phyloP scores from a whole-genome alignment of 2,113 vertebrate genomes.

The Leiothrix lutea region DNA sequence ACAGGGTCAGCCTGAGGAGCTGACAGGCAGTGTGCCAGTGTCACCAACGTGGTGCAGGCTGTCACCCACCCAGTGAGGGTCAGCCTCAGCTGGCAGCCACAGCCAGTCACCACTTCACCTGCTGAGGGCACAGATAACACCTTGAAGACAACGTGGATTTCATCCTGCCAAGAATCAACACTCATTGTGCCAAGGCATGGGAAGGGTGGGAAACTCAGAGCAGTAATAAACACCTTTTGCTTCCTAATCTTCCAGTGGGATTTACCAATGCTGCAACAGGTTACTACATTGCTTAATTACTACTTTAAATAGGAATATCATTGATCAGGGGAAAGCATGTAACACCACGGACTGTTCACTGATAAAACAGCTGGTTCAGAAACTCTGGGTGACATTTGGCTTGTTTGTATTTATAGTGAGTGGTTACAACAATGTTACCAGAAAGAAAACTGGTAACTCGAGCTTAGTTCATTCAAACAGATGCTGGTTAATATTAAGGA shows the following conservation, averaged over 20 bases:
- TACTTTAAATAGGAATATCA: not conserved
- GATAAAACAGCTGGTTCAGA: not conserved
- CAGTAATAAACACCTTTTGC: not conserved
- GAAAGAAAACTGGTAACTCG: not conserved
- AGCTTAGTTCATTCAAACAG: not conserved
- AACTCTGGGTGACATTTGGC: not conserved
- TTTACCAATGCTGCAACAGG: not conserved
- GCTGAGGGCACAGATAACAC: not conserved
- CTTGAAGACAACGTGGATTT: not conserved
- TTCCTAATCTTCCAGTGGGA: not conserved
- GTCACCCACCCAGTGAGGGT: not conserved
- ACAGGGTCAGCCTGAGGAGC: not conserved
- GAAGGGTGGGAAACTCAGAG: not conserved
- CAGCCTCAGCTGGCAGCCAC: not conserved
- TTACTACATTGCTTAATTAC: not conserved
- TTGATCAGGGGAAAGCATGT: not conserved
- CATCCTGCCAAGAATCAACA: not conserved
- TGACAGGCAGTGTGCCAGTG: fast-evolving
- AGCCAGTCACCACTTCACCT: not conserved
- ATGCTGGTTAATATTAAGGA: not conserved
- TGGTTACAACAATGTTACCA: not conserved
- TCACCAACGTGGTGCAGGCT: not conserved
- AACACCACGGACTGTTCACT: not conserved
- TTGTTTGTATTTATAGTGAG: not conserved
- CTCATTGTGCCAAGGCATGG: not conserved